Base-by-base conservation (phyloP, 2,797 vertebrate species). In the Cirrhinus mrigala region DNA sequence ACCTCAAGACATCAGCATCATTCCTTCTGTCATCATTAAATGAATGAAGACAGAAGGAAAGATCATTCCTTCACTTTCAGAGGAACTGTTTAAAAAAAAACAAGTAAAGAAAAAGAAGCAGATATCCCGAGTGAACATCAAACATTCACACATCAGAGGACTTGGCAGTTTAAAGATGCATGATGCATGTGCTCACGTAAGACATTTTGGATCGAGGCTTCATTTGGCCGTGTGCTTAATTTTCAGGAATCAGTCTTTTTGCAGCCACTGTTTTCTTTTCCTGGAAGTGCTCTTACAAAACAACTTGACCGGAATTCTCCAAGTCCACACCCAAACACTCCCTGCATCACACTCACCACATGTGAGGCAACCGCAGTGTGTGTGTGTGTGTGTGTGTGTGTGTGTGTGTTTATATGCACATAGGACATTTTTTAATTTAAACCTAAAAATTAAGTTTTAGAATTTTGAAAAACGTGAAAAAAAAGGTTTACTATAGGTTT, bases 191-290 rank as follows among this genome's bases (percentile, higher is more conserved):
- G 37, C 48, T 15, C 74, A 66, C 6, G 40, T 1, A 48, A 54
- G 12, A 20, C 1, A 10, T 46, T 66, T 48, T n/a, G 27, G 6
- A 81, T n/a, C 10, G n/a, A 85, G 54, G n/a, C 33, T 73, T 85
- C 66, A 70, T 46, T 50, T 46, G 58, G 37, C 33, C 27, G 18
- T 79, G n/a, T 29, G 40, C 74, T 50, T 83, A 58, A 64, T 88
- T 88, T 85, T 85, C 58, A 81, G 71, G 66, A 76, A 81, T 58
- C 14, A 33, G 70, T 82, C 40, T 27, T 83, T 46, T 40, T 82
- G 12, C n/a, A 89, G 82, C 37, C 76, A 84, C 83, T 84, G 81
- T 88, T 87, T 87, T 90, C 70, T 80, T 85, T 88, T 76, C 71
- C 27, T 83, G 82, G 85, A 87, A 76, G 75, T 81, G 56, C 77